Conservation (phyloP, 2,113 vertebrate species). For the Zapus hudsonius region DNA sequence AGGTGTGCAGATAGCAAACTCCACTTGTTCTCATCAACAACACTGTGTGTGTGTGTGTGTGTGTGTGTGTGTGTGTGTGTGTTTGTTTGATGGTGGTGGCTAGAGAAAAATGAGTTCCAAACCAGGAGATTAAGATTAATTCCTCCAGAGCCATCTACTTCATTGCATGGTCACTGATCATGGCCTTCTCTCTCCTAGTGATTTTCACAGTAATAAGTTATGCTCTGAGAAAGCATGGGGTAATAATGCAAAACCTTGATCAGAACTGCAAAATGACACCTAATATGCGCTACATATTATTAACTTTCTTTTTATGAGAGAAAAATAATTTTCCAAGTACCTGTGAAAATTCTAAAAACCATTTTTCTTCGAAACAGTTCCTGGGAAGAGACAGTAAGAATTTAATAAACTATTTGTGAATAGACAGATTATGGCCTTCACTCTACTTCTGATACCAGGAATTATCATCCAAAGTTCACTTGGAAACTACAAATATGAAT, state of each 20-base stretch:
- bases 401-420: slow-evolving; percentile 2
- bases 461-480: slow-evolving; percentile 17
- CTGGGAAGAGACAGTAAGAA: background rate
- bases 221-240: background rate
- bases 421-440: background rate
- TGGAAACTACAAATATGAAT: slow-evolving; percentile 4
- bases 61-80: background rate
- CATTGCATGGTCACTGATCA: background rate
- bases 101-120: slow-evolving; percentile 47
- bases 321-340: slow-evolving; percentile 30
- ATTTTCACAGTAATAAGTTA: background rate
- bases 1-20: background rate
- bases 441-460: slow-evolving; percentile 11
- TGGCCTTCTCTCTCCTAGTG: background rate
- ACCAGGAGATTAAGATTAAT: background rate
- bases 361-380: slow-evolving; percentile 30
- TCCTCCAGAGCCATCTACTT: background rate
- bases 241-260: background rate
- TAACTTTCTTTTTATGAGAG: slow-evolving; percentile 34
- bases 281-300: background rate
- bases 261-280: background rate
- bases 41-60: background rate
- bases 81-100: background rate
- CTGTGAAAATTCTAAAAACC: slow-evolving; percentile 29
- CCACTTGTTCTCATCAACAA: background rate